A percentile compares a stretch with the other conserved stretches of the same genome.
These are phyloP conservation scores for Tupiocoris notatus DNA, from an alignment of 2,888 invertebrate genomes.

Conservation along the genomic window DNA sequence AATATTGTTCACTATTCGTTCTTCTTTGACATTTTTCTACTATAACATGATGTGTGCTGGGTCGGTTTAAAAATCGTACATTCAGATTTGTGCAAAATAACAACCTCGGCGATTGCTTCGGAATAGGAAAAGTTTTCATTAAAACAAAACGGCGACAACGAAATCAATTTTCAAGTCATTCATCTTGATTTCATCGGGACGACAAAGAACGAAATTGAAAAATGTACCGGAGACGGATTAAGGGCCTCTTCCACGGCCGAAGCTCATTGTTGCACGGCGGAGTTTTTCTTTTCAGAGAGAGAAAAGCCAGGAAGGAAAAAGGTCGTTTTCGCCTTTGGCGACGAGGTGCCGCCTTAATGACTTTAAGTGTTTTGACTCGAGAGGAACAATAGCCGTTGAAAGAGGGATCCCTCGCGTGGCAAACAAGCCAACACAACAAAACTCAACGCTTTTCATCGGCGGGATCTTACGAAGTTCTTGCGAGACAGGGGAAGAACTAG, in stretches of 20 bases:
- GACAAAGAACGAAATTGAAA: conserved; percentile 19
- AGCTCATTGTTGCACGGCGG: conserved; percentile 10
- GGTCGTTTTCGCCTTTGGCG: conserved; percentile 18
- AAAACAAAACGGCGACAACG: conserved; percentile 1
- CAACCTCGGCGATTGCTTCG: no score
- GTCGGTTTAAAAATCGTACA: no score
- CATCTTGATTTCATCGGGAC: conserved; percentile 1
- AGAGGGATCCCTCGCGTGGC: conserved; percentile 8
- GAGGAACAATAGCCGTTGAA: conserved; percentile 1
- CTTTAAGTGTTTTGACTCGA: conserved; percentile 28
- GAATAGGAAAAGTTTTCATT: no score
- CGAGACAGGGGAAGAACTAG: neutral
- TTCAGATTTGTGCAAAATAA: no score
- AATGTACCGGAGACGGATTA: conserved; percentile 16
- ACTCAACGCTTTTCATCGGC: neutral
- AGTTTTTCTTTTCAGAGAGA: conserved; percentile 22
- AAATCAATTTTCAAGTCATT: neutral
- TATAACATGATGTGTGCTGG: no score
- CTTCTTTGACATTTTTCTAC: no score
- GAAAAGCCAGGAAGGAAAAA: conserved; percentile 12
- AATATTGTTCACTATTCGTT: no score
- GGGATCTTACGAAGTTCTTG: neutral
- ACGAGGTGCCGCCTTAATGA: conserved; percentile 21
- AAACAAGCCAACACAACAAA: no score
- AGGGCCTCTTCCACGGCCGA: neutral